Conservation (phyloP, 2,113 vertebrate species). For the Phylloscopus whistleri region DNA sequence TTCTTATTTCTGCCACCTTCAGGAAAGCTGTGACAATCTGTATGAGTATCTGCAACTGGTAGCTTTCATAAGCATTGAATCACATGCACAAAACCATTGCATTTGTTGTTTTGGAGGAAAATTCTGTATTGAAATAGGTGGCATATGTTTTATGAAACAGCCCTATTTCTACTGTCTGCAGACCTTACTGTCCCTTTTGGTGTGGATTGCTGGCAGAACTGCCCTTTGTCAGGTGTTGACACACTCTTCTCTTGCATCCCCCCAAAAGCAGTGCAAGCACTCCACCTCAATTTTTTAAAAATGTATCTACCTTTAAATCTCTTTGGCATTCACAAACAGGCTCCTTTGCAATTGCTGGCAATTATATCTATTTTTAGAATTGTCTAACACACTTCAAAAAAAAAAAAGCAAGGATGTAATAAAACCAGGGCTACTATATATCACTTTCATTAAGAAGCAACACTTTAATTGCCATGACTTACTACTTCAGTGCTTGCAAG, state of each 20-base stretch:
- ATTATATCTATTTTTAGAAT: conserved; percentile 17
- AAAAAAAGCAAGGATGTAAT: neutral
- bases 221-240: rapidly evolving
- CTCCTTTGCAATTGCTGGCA: neutral
- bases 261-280: too few species aligned
- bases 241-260: rapidly evolving
- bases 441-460: neutral
- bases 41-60: neutral
- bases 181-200: neutral
- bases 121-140: neutral
- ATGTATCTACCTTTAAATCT: neutral
- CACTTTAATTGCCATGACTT: neutral
- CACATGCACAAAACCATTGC: neutral
- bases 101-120: neutral
- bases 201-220: neutral
- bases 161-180: neutral
- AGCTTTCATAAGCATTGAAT: neutral
- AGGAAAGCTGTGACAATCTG: neutral
- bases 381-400: conserved; percentile 9
- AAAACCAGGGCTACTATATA: neutral
- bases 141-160: neutral
- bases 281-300: neutral
- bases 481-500: neutral
- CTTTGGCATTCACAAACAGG: neutral
- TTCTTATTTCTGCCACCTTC: neutral